Evolutionary conservation across 2,888 invertebrate species (phyloP).

Genomic region (Drosophila sordidula): DNA sequence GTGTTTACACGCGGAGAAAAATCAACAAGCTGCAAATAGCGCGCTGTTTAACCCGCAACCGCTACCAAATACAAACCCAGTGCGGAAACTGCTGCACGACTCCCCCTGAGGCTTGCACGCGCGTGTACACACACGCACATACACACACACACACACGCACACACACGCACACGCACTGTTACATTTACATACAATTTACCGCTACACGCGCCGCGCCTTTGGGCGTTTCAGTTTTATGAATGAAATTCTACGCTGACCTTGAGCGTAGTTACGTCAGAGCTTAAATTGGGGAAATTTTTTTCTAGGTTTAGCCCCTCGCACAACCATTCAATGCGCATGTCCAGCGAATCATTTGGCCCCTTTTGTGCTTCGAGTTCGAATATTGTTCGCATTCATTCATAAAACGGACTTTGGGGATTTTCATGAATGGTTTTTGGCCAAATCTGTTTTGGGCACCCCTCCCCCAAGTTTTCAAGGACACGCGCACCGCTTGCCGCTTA

Average conservation of each 20-base stretch:
- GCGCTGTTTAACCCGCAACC: conserved; percentile 31
- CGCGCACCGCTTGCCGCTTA: conserved; percentile 31
- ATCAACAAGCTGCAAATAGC: conserved; percentile 71
- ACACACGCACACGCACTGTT: background rate
- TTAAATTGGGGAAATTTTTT: conserved; percentile 32
- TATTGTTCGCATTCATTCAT: conserved; percentile 57
- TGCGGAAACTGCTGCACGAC: background rate
- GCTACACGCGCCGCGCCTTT: conserved; percentile 37
- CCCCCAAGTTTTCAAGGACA: conserved; percentile 64
- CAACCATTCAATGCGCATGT: conserved; percentile 46
- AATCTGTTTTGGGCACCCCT: conserved; percentile 10
- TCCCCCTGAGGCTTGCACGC: conserved; percentile 36
- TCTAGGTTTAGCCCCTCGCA: background rate
- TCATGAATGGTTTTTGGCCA: conserved; percentile 59
- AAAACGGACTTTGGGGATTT: conserved; percentile 33
- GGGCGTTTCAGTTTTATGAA: conserved; percentile 75
- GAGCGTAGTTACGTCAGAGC: conserved; percentile 74
- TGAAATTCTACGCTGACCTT: conserved; percentile 80
- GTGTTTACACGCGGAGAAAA: conserved; percentile 70
- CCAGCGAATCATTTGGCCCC: conserved; percentile 24
- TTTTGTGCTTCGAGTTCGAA: conserved; percentile 28
- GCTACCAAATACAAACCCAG: background rate
- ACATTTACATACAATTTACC: conserved; percentile 45
- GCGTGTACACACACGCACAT: conserved; percentile 52
- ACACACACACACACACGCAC: conserved; percentile 12